Evolutionary conservation across 1,140 invertebrate genomes (phyloP), one percentile per base, ranked within the genome.

Genomic region (Asbolus verrucosus): DNA sequence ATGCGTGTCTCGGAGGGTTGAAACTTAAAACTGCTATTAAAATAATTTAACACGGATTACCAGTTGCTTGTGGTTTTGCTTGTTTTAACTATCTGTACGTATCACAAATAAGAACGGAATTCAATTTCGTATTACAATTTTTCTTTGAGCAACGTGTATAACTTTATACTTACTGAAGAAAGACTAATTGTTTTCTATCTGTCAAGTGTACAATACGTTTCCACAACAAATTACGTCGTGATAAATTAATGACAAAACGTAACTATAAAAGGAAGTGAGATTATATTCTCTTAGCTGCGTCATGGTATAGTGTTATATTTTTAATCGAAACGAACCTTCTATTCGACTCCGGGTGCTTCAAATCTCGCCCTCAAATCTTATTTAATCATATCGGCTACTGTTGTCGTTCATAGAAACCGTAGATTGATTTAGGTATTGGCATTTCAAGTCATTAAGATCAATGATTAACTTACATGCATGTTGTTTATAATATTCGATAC

Each of bases 111-210:
- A 46, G 41, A 46, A 46, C 19, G 41, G 41, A 46, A 46, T 46
- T 36, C 33, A 36, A 36, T 36, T 36, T 36, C 5, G 11, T 11
- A 11, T 54, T 27, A 21, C 15, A 11, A 9, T n/a, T 18, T 50
- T 19, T 27, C 8, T 27, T n/a, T n/a, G 33, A 41, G 21, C 18
- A 5, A n/a, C 19, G 9, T 1, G 19, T 19, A 27, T 11, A 14
- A 21, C 19, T 54, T 19, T 27, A n/a, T n/a, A 54, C 46, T 27
- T 27, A 8, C 46, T 13, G 46, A 43, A 39, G 31, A 71, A 67
- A 72, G 66, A 75, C 69, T 75, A 75, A 75, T 75, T 73, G 73
- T 75, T 75, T 75, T 75, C 73, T 69, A 74, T 74, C 70, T 75
- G 73, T 75, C 71, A 73, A 18, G 66, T 67, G 61, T 63, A 75